Evolutionary conservation across 1,140 invertebrate genomes (phyloP), one percentile per base, ranked within the genome.

Genomic region (Drosophila teissieri): DNA sequence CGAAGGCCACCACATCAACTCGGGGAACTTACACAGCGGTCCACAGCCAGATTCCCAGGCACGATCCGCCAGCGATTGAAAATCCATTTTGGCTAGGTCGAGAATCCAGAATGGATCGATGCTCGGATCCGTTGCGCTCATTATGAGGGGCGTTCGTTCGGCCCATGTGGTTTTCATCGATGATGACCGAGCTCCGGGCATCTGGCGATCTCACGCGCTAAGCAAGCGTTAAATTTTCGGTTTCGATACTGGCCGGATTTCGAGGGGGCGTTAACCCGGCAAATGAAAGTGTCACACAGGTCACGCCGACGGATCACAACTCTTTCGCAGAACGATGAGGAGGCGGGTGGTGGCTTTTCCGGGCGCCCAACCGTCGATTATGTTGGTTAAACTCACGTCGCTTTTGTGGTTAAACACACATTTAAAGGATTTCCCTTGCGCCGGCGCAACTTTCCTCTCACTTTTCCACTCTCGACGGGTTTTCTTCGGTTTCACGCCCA

Each of bases 81-180:
- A 76, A 72, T 80, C 37, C 56, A 64, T 11, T 51, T 44, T 44
- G 54, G 51, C 15, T 53, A 36, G 24, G 36, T 36, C 31, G 19
- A 42, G 19, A 19, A 19, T 19, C 19, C 19, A 42, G 58, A 45
- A 53, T 36, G 19, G 24, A 12, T 24, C 24, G 24, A 42, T 17
- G 61, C 15, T 19, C 3, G 53, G 53, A 74, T 74, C 61, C 57
- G 80, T 24, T 63, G 52, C 39, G 73, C 67, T 86, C 84, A 86
- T 88, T 89, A 86, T 77, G 67, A 83, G 83, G 83, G 83, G 83
- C 83, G 84, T 86, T 79, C 83, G 84, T 88, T 79, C 42, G 75
- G 46, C 69, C 82, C 80, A 83, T 83, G 61, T 86, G 79, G 68
- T 57, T 74, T 44, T 40, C 57, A 62, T 54, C 34, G 72, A 88